phyloP scores from a whole-genome alignment of 2,113 vertebrate species.

The Sturnira hondurensis region DNA sequence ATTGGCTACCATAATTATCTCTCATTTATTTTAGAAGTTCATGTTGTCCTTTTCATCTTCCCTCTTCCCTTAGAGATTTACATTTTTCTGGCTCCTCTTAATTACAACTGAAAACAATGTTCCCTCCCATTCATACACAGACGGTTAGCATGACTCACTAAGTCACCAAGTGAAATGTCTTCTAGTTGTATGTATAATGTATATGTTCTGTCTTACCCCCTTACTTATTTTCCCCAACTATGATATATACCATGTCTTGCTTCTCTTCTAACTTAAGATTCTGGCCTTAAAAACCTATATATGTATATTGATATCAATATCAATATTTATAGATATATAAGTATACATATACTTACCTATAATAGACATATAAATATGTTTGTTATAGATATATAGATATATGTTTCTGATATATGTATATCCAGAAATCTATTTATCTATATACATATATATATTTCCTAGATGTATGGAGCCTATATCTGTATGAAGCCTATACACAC shows the following conservation, averaged over 20 bases:
- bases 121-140: conserved; percentile 38
- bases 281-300: not conserved
- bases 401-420: too few species aligned
- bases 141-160: conserved; percentile 53
- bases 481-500: not conserved
- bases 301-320: too few species aligned
- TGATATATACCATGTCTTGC: not conserved
- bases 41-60: conserved; percentile 46
- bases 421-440: too few species aligned
- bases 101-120: conserved; percentile 11
- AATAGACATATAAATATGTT: too few species aligned
- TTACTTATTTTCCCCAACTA: not conserved
- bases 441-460: not conserved
- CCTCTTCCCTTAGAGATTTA: conserved; percentile 49
- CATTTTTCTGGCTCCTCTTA: conserved; percentile 43
- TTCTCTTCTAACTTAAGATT: conserved; percentile 29
- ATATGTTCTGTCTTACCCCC: not conserved
- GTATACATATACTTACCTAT: not conserved
- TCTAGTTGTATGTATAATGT: conserved; percentile 14
- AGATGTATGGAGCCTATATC: not conserved
- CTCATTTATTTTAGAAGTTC: conserved; percentile 59
- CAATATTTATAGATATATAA: not conserved
- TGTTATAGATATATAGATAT: too few species aligned
- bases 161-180: conserved; percentile 42
- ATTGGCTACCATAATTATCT: conserved; percentile 52